These are phyloP conservation scores for Maniola jurtina DNA, from an alignment of 1,140 invertebrate species.

Conservation along the genomic window DNA sequence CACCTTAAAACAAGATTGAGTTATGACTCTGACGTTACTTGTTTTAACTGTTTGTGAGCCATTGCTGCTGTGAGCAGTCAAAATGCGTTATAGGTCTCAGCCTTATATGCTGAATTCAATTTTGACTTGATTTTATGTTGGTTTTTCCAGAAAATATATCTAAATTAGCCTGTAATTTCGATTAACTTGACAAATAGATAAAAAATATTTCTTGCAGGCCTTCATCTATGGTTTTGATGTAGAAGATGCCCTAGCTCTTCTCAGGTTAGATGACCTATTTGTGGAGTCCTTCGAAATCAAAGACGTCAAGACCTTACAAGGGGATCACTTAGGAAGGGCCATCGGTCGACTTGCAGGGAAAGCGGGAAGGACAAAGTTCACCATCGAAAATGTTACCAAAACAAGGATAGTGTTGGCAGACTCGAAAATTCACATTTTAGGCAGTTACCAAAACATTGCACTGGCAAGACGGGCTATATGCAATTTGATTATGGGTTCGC, in stretches of 20 bases:
- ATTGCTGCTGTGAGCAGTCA: no score
- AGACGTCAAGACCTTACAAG: constrained; percentile 97
- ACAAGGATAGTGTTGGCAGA: constrained; percentile 98
- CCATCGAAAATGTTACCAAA: constrained; percentile 99
- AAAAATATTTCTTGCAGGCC: constrained; percentile 78
- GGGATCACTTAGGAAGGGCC: constrained; percentile 96
- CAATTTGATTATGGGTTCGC: constrained; percentile 97
- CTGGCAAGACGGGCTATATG: constrained; percentile 97
- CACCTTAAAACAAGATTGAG: no score
- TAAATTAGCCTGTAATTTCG: no score
- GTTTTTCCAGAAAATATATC: no score
- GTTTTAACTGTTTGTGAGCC: no score
- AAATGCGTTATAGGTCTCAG: no score
- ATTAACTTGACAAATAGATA: background rate
- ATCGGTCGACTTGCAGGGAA: constrained; percentile 98
- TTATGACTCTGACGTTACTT: no score
- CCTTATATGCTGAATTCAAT: no score
- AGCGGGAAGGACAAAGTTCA: constrained; percentile 97
- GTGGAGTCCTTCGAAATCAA: constrained; percentile 98
- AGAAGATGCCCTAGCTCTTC: constrained; percentile 96
- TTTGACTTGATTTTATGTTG: no score
- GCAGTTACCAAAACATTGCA: constrained; percentile 98
- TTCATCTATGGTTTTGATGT: constrained; percentile 98
- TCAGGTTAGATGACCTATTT: constrained; percentile 98
- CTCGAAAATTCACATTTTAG: constrained; percentile 97